Conservation (phyloP, 1,140 invertebrate genomes). For the Augochlora pura region DNA sequence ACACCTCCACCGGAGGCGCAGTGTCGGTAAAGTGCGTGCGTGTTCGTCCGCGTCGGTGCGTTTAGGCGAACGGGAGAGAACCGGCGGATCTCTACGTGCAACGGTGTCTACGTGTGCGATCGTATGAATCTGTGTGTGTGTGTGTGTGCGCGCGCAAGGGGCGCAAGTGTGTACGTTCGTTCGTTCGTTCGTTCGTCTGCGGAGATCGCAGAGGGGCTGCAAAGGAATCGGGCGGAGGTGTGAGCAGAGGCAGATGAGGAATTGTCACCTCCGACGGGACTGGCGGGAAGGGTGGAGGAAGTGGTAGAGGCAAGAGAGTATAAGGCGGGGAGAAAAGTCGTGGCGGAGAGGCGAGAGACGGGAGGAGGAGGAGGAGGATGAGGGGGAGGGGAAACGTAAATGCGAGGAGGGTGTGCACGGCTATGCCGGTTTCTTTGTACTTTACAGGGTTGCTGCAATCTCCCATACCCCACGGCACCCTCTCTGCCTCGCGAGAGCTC, state of each 20-base stretch:
- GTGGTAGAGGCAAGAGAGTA: slow-evolving; percentile 33
- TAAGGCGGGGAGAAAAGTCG: background rate
- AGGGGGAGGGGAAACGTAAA: slow-evolving; percentile 39
- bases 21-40: slow-evolving; percentile 3
- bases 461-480: slow-evolving; percentile 58
- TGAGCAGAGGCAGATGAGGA: slow-evolving; percentile 72
- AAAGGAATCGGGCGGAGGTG: slow-evolving; percentile 69
- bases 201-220: slow-evolving; percentile 50
- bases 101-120: background rate
- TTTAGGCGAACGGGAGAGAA: slow-evolving; percentile 31
- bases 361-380: too few relatives aligned
- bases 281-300: slow-evolving; percentile 41
- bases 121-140: background rate
- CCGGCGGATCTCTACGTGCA: background rate
- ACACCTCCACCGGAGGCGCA: slow-evolving; percentile 32
- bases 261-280: slow-evolving; percentile 72
- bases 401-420: slow-evolving; percentile 28
- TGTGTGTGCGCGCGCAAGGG: background rate
- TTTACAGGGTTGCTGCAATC: slow-evolving; percentile 63
- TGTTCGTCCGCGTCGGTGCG: slow-evolving; percentile 21
- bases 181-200: slow-evolving; percentile 24
- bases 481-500: slow-evolving; percentile 53
- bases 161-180: too few relatives aligned
- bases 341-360: slow-evolving; percentile 6
- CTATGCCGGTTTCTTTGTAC: slow-evolving; percentile 68